A percentile compares a stretch with the other conserved stretches of the same genome.
These are phyloP conservation scores for Chionis minor DNA, from an alignment of 2,113 vertebrate genomes.

Conservation along the genomic window DNA sequence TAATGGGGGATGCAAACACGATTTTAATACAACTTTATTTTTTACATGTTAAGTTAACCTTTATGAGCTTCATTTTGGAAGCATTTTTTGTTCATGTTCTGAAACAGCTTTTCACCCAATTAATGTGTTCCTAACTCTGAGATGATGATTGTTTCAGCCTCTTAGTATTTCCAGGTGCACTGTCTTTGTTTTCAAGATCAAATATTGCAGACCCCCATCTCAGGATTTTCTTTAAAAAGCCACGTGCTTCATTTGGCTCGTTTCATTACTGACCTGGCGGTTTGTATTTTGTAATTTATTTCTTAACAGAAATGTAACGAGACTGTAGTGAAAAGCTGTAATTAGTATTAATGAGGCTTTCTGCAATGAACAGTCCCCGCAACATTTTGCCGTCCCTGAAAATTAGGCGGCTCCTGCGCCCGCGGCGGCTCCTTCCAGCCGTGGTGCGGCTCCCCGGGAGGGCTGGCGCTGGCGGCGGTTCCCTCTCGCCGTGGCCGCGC, in stretches of 20 bases:
- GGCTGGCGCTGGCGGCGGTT: not conserved
- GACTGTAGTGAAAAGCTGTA: not conserved
- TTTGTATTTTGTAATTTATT: not conserved
- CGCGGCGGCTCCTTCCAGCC: too few relatives aligned
- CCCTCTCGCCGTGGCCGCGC: fast-evolving
- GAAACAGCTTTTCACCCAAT: not conserved
- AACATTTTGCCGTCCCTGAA: not conserved
- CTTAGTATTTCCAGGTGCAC: not conserved
- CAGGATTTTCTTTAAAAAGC: not conserved
- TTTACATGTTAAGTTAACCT: not conserved
- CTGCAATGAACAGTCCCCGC: not conserved
- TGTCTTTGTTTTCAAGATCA: not conserved
- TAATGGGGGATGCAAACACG: not conserved
- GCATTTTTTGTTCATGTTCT: not conserved
- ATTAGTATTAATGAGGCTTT: not conserved
- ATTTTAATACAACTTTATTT: not conserved
- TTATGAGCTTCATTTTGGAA: not conserved
- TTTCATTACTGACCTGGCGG: not conserved
- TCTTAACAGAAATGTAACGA: not conserved
- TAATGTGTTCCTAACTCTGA: not conserved
- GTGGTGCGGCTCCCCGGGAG: fast-evolving
- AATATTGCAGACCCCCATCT: not conserved
- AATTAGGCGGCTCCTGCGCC: not conserved
- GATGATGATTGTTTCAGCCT: not conserved
- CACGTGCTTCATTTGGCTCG: not conserved